phyloP scores from a whole-genome alignment of 2,888 invertebrate species.

The Acanthococcus lagerstroemiae region DNA sequence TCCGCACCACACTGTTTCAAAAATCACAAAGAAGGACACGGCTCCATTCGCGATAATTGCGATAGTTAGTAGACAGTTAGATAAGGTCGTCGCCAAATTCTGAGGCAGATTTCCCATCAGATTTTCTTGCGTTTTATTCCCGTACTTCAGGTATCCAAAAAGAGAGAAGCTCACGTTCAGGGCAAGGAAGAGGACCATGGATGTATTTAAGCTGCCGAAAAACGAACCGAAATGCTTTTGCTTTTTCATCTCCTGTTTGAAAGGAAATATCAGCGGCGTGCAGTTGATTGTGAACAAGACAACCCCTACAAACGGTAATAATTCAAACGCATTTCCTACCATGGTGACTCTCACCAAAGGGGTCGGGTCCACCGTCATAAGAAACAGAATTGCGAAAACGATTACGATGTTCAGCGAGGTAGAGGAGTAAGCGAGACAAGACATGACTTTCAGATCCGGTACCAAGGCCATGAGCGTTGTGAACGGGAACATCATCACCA shows the following conservation, averaged over 20 bases:
- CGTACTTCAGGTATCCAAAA: background rate
- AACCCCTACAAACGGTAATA: background rate
- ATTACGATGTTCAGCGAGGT: background rate
- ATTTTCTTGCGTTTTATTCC: background rate
- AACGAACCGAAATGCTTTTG: background rate
- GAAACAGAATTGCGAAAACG: background rate
- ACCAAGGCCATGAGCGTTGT: background rate
- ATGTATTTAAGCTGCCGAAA: background rate
- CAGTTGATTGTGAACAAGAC: background rate
- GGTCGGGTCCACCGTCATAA: background rate
- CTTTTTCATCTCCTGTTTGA: background rate
- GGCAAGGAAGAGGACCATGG: background rate
- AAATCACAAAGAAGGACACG: background rate
- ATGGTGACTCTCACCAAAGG: background rate
- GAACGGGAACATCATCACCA: background rate
- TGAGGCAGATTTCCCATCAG: background rate
- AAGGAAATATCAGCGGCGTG: background rate
- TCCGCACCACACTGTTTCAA: slow-evolving; percentile 4
- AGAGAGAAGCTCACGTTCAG: background rate
- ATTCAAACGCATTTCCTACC: background rate
- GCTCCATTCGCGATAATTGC: background rate
- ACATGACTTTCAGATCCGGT: background rate
- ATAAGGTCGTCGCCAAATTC: background rate
- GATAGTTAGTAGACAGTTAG: background rate
- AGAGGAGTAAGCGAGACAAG: background rate